Conservation (phyloP, 2,113 vertebrate species). For the Carassius gibelio region DNA sequence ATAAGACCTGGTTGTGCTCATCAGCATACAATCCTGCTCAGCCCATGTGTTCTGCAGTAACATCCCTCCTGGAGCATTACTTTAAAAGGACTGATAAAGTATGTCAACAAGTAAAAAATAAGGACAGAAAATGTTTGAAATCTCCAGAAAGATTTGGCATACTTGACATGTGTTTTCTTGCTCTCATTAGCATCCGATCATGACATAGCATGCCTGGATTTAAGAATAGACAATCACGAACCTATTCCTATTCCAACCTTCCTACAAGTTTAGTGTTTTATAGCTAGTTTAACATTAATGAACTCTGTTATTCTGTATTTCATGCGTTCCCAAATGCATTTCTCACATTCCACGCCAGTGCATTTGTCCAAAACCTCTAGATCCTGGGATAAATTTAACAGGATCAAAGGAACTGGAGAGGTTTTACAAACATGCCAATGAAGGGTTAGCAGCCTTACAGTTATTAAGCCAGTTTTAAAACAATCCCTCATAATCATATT, state of each 20-base stretch:
- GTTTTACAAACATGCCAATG: constrained; percentile 9
- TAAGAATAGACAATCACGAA: constrained; percentile 12
- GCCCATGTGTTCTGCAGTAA: neutral
- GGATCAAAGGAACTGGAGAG: constrained; percentile 7
- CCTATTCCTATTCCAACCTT: neutral
- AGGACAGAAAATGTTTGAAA: constrained; percentile 8
- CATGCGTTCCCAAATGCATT: neutral
- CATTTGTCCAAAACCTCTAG: constrained; percentile 27
- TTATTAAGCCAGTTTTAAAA: constrained; percentile 25
- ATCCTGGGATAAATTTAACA: constrained; percentile 19
- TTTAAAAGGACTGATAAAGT: neutral
- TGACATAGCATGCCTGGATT: constrained; percentile 39
- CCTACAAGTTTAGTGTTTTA: neutral
- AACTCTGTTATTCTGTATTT: neutral
- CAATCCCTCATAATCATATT: constrained; percentile 15
- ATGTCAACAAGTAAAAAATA: neutral
- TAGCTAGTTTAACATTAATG: neutral
- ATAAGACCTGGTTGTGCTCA: neutral
- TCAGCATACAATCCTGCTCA: neutral
- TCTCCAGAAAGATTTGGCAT: constrained; percentile 30
- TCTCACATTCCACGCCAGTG: constrained; percentile 1
- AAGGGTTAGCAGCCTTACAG: constrained; percentile 20
- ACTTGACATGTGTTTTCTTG: constrained; percentile 45
- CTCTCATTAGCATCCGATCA: constrained; percentile 42
- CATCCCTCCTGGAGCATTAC: neutral